phyloP scores from a whole-genome alignment of 2,888 invertebrate species.

The Hipparchia semele region DNA sequence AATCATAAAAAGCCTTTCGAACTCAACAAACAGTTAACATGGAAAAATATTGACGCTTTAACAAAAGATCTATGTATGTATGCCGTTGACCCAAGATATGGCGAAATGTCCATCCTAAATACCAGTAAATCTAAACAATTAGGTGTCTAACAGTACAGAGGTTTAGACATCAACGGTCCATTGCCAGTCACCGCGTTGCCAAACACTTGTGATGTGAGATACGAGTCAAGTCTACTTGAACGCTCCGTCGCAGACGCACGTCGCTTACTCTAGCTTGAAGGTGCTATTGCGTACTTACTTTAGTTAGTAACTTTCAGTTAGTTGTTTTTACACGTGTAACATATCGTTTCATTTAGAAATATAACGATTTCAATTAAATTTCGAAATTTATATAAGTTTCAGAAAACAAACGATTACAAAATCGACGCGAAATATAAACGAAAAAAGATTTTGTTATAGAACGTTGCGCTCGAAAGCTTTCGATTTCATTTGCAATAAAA shows the following conservation, averaged over 20 bases:
- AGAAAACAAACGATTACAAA: background rate
- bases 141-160: slow-evolving; percentile 54
- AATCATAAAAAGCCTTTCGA: slow-evolving; percentile 31
- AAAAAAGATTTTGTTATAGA: background rate
- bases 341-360: background rate
- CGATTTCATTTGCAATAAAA: slow-evolving; percentile 10
- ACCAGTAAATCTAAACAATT: slow-evolving; percentile 53
- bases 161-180: slow-evolving; percentile 66
- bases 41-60: slow-evolving; percentile 39
- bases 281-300: slow-evolving; percentile 43
- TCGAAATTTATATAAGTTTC: slow-evolving; percentile 4
- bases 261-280: slow-evolving; percentile 45
- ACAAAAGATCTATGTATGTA: slow-evolving; percentile 36
- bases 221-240: slow-evolving; percentile 50
- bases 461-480: slow-evolving; percentile 6
- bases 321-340: background rate
- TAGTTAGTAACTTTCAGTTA: slow-evolving; percentile 6
- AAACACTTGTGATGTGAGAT: slow-evolving; percentile 39
- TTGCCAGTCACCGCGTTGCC: slow-evolving; percentile 46
- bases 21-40: slow-evolving; percentile 39
- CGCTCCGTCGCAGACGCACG: slow-evolving; percentile 70
- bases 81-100: slow-evolving; percentile 49
- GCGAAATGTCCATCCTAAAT: slow-evolving; percentile 52
- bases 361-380: background rate
- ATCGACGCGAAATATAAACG: slow-evolving; percentile 6